Conservation (phyloP, 1,140 invertebrate species). For the Aphaenogaster floridana region DNA sequence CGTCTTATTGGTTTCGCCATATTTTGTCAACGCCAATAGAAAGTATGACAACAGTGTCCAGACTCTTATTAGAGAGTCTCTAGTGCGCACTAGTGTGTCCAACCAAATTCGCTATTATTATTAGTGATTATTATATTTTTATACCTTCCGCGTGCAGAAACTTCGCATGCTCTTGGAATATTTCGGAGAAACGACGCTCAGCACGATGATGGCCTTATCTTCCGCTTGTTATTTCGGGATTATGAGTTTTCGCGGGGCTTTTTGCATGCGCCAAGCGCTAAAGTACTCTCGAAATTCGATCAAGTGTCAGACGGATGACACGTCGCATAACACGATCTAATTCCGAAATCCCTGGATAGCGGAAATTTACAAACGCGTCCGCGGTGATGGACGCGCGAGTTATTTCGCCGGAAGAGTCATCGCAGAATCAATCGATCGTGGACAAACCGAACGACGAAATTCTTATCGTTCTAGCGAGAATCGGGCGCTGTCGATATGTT, state of each 20-base stretch:
- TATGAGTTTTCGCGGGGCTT: constrained; percentile 30
- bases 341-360: constrained; percentile 25
- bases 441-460: constrained; percentile 58
- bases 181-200: neutral
- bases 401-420: constrained; percentile 23
- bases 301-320: constrained; percentile 21
- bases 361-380: constrained; percentile 5
- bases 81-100: too few relatives aligned
- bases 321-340: constrained; percentile 4
- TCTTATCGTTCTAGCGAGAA: constrained; percentile 59
- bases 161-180: neutral
- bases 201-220: neutral
- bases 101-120: too few relatives aligned
- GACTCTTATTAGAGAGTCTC: too few relatives aligned
- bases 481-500: constrained; percentile 60
- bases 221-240: constrained; percentile 41
- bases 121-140: neutral
- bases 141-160: neutral
- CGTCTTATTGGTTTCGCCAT: too few relatives aligned
- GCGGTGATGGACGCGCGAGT: neutral
- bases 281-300: constrained; percentile 33
- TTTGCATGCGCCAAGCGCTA: constrained; percentile 21
- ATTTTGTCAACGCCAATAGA: too few relatives aligned
- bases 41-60: too few relatives aligned
- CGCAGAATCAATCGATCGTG: constrained; percentile 51